Base-by-base conservation (phyloP, 2,113 vertebrate genomes). In the Sturnira hondurensis region DNA sequence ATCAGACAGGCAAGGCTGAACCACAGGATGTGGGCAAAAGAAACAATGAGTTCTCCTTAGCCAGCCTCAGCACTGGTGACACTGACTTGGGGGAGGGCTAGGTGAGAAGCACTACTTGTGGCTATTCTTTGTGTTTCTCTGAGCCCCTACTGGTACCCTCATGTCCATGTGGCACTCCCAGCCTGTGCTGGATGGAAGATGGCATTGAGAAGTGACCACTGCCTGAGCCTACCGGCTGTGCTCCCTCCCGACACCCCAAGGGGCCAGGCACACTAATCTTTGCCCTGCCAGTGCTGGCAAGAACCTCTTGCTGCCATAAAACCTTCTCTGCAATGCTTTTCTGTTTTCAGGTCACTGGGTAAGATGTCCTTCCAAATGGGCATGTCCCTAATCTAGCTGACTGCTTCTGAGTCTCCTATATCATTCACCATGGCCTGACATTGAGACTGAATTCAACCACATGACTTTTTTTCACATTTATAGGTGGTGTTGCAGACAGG, bases 361-460 rank as follows among this genome's bases (percentile, higher is more conserved):
- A n/a, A 71, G 58, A 38, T 70, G 5, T 31, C 54, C 16, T 0
- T 24, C 16, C 4, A 0, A 54, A 14, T 47, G 65, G 74, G 4
- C 67, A 6, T 16, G 43, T 54, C 45, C 56, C 24, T 26, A 24
- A 26, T 73, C 63, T 68, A 20, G 1, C 15, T 22, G 45, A 24
- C 45, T n/a, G 36, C 22, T 56, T n/a, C 93, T 56, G 5, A 56
- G n/a, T 54, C 84, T 85, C 63, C 38, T 2, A 0, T 24, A 31
- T 50, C 45, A 3, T 33, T 52, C 22, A 7, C n/a, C 10, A 0
- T 15, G 41, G 1, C 38, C 41, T 77, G 38, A 26, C 45, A 1
- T 5, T n/a, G 85, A 38, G 26, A 7, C 71, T 26, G 13, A 78
- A 70, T 33, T 14, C 43, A 76, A 16, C 14, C 45, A 15, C 0